A percentile compares a stretch with the other conserved stretches of the same genome.
These are phyloP conservation scores for Dryocosmus kuriphilus DNA, from an alignment of 2,888 invertebrate genomes.

Conservation along the genomic window DNA sequence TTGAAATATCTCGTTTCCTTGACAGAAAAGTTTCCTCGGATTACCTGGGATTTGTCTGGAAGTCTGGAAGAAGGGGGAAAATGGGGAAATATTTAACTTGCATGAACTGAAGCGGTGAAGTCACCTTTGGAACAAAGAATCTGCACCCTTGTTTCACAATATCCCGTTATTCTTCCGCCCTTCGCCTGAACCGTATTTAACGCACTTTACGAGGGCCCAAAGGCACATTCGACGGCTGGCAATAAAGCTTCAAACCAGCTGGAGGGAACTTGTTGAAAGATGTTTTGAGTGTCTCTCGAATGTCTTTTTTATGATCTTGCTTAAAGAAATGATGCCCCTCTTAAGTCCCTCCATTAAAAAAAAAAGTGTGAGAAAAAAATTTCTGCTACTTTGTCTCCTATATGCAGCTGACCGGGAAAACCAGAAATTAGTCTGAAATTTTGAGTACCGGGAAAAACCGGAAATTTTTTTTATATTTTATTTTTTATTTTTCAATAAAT, in stretches of 20 bases:
- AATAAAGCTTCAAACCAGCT: conserved; percentile 4
- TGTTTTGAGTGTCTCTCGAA: background rate
- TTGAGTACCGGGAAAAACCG: no score
- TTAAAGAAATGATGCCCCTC: background rate
- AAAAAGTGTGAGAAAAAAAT: background rate
- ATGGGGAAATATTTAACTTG: background rate
- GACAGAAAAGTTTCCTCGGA: background rate
- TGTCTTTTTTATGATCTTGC: conserved; percentile 10
- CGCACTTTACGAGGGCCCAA: conserved; percentile 19
- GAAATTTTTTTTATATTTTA: no score
- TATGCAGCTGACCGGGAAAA: no score
- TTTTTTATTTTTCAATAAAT: no score
- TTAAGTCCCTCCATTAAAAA: background rate
- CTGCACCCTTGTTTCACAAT: background rate
- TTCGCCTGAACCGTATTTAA: background rate
- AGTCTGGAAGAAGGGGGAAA: background rate
- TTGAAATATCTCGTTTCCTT: conserved; percentile 11
- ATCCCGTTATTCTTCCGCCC: background rate
- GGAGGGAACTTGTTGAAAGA: conserved; percentile 23
- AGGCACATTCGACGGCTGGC: background rate
- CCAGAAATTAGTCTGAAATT: no score
- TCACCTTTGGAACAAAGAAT: background rate
- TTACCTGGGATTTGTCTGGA: conserved; percentile 11
- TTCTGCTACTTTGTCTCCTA: background rate
- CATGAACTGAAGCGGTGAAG: background rate